Base-by-base conservation (phyloP, 30 jellyfish, hydroid and myxozoan species). In the Mastigias papua region DNA sequence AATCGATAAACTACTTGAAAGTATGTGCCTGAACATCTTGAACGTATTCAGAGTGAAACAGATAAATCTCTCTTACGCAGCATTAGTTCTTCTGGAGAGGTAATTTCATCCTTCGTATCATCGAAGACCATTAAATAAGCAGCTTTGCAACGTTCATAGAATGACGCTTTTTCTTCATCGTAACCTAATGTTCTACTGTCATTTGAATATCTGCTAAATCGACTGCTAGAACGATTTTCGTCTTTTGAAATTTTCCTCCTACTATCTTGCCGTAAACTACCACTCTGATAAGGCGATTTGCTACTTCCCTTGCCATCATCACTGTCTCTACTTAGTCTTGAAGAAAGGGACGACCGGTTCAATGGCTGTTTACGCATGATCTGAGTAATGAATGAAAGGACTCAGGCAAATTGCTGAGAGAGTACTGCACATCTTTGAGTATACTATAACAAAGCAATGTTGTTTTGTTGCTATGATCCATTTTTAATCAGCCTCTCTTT, bases 81-180 rank as follows among this genome's bases (percentile, higher is more conserved):
- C 21, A 76, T 90, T 27, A 90, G 90, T 48, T 90, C 97, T 34
- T 90, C 97, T 48, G 89, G 80, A 34, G 97, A 90, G 9, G 97
- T 82, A 11, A 90, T 76, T 23, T 77, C 91, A 51, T 90, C 97
- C 50, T 90, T 81, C 0, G 80, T 49, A 20, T 77, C 92, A 25
- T 71, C 82, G 34, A 90, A 54, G 1, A 90, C 95, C 84, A 89
- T 80, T 4, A 90, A 83, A 76, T 90, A 90, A 33, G 83, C 62
- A 13, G 91, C 32, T 34, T 77, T 71, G 75, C 97, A 90, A 50
- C 64, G 74, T 42, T 79, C 86, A 34, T 67, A 82, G 75, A 78
- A 88, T 42, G 89, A 75, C 0, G 89, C 95, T 23, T 75, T 67
- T 49, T 70, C 90, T 21, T 88, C 92, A 49, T 88, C 97, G 51